Conservation (phyloP, 2,113 vertebrate genomes). For the Mionectes macconnelli region DNA sequence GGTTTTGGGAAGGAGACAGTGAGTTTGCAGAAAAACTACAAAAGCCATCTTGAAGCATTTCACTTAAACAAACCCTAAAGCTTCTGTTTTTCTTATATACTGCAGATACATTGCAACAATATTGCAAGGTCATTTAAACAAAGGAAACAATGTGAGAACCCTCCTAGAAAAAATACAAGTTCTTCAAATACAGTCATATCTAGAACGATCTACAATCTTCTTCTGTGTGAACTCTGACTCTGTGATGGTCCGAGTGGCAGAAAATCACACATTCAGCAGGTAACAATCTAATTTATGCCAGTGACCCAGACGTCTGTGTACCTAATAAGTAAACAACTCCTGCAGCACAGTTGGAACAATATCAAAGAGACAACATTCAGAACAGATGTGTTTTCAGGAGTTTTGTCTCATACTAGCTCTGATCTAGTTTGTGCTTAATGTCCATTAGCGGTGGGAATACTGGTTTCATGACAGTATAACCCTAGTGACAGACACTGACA, state of each 20-base stretch:
- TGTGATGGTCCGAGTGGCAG: not conserved
- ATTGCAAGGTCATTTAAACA: not conserved
- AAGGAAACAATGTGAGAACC: not conserved
- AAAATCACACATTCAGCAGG: not conserved
- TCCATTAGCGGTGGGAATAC: not conserved
- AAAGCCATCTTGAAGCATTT: no score
- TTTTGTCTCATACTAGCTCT: not conserved
- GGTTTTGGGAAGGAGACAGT: no score
- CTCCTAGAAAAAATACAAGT: not conserved
- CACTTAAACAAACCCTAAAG: no score
- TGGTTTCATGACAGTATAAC: not conserved
- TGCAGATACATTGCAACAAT: no score
- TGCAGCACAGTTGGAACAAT: not conserved
- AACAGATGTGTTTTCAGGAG: not conserved
- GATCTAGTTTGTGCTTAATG: not conserved
- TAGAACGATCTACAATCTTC: not conserved
- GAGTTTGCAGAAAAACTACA: no score
- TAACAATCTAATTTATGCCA: not conserved
- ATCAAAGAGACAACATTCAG: not conserved
- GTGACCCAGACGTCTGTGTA: not conserved
- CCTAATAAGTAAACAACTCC: not conserved
- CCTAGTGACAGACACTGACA: not conserved
- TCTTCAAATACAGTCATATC: not conserved
- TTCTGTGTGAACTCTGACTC: not conserved
- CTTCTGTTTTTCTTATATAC: no score